Base-by-base conservation (phyloP, 1,140 invertebrate species). In the Anastrepha obliqua region DNA sequence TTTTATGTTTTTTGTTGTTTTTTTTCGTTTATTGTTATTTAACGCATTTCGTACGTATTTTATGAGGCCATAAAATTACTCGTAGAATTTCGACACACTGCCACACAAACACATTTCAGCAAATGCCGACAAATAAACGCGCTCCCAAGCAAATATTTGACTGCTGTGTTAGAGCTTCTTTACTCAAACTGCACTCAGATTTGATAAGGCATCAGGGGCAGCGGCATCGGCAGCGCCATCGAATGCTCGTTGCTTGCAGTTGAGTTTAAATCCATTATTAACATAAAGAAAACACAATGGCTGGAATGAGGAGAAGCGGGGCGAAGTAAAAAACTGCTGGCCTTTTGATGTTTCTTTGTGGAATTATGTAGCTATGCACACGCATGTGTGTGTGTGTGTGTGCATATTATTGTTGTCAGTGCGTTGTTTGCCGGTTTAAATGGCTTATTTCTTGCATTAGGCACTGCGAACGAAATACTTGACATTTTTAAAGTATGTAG, bases 21-120 rank as follows among this genome's bases (percentile, higher is more conserved):
- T 13, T 42, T 51, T 74, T n/a, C 44, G 47, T 51, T 74, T 74
- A 74, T 74, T 74, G 44, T 47, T 51, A 74, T 74, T 74, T 74
- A 74, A 74, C 70, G 70, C 44, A 74, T 74, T 74, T 74, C 70
- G 70, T 74, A 74, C 44, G 44, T 74, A 74, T 74, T 74, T 74
- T 74, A 74, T 74, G 70, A n/a, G 70, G 70, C 70, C 44, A 74
- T 74, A 74, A 74, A 74, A 74, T 74, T 17, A 74, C 44, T 74
- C 39, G 17, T 74, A 74, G 44, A 74, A 74, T 74, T 74, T 42
- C 44, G 29, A 51, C 70, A 42, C 42, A 17, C 70, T 6, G 39
- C 5, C 67, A 47, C 44, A 74, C 15, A 47, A 74, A 74, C 70
- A 74, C 60, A 64, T 17, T 4, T 8, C 64, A 39, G 44, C 70